Conservation (phyloP, 2,888 invertebrate genomes). For the Pristionchus mayeri region DNA sequence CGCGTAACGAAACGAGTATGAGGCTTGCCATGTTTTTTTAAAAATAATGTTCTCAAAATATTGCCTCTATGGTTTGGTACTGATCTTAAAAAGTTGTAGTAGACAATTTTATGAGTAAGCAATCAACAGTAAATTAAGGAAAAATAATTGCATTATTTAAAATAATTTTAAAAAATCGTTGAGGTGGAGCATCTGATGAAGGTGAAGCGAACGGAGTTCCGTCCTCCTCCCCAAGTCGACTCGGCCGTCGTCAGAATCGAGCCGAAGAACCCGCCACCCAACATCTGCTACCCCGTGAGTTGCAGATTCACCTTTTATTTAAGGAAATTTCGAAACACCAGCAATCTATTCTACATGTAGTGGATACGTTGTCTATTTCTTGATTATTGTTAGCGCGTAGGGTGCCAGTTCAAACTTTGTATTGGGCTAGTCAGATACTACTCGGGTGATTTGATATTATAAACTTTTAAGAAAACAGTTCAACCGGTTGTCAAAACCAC, state of each 20-base stretch:
- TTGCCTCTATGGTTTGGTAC: too few species aligned
- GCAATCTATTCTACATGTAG: too few species aligned
- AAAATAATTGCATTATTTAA: not conserved
- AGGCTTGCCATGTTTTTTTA: not conserved
- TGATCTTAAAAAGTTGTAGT: not conserved
- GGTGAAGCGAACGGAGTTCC: constrained; percentile 98
- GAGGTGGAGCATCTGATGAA: constrained; percentile 81
- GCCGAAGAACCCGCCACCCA: constrained; percentile 95
- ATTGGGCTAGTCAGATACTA: too few species aligned
- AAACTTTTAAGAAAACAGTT: too few species aligned
- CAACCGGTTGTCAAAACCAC: too few species aligned
- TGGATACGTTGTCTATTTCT: too few species aligned
- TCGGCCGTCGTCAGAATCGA: constrained; percentile 97
- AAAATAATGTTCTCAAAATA: too few species aligned
- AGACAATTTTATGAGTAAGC: not conserved
- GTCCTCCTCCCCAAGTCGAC: constrained; percentile 86
- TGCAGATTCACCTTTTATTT: too few species aligned
- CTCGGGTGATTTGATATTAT: too few species aligned
- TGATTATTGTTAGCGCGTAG: too few species aligned
- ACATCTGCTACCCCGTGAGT: constrained; percentile 85
- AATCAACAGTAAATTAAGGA: not conserved
- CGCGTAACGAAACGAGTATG: not conserved
- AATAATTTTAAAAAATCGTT: constrained; percentile 79
- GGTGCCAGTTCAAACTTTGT: too few species aligned
- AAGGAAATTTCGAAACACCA: too few species aligned